Base-by-base conservation (phyloP, 2,888 invertebrate genomes). In the Macrosoma leucophasiata region DNA sequence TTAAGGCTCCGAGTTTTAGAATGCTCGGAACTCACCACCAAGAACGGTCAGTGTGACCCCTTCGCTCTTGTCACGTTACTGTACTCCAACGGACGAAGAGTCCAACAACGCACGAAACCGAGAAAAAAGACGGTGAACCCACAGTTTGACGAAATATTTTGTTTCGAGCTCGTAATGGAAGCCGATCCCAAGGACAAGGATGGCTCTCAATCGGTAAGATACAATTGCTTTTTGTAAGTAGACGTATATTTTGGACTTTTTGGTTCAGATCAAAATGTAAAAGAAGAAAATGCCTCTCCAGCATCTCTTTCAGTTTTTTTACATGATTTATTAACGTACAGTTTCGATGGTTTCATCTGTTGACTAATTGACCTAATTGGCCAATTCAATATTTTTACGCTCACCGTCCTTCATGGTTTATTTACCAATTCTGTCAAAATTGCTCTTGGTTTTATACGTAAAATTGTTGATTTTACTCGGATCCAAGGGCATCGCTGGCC, bases 71-170 rank as follows among this genome's bases (percentile, higher is more conserved):
- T 94, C 58, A 90, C 92, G 29, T 90, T 94, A 36, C 86, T 89
- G 40, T 93, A 93, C 74, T 90, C 92, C 41, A 94, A 94, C 75
- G 91, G 91, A 41, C 91, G 93, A 66, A 88, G 90, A 75, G 89
- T 92, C 54, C 87, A 90, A 49, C 91, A 91, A 69, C 88, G 93
- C 62, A 95, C 96, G 18, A 94, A 93, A 75, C 91, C 92, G 42
- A 91, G 90, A 69, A 96, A 95, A 85, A 96, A 96, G 87, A 96
- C 95, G 31, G 91, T 92, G 46, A 92, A 92, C 66, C 96, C 96
- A 8, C 90, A 91, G 63, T 96, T 93, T 73, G 94, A 95, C 62
- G 96, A 96, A 79, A 89, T 90, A 46, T 93, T 96, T 75, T 88
- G 90, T 62, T 96, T 96, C 73, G 88, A 88, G 78, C 79, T 88